Base-by-base conservation (phyloP, 2,797 vertebrate species). In the Scleropages formosus region DNA sequence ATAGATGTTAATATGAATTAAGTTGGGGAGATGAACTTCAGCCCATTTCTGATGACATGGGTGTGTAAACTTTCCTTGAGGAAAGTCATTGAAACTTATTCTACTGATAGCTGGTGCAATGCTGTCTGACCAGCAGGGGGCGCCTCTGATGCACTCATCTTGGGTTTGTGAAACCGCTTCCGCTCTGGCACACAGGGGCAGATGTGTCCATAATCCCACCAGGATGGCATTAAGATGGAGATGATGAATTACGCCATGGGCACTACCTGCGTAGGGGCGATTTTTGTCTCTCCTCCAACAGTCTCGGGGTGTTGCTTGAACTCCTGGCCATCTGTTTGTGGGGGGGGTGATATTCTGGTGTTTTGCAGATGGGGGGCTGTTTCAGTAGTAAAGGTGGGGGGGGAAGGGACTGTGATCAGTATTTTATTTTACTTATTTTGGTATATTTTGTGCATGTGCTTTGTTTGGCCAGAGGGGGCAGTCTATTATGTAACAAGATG, bases 401-500 rank as follows among this genome's bases (percentile, higher is more conserved):
- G 58, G 53, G 13, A 12, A n/a, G 31, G n/a, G n/a, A 39, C 31
- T 2, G 31, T 2, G 31, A 31, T 39, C 31, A 39, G 31, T 39
- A 31, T 39, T 39, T 39, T 2, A 39, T 2, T 39, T n/a, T n/a
- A 67, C 39, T 22, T 67, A 6, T 7, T 51, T 20, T 46, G 67
- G 65, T 67, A 46, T 65, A 67, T 70, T 20, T 64, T 31, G 4
- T n/a, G 59, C 4, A 12, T 64, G 26, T 60, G 44, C 31, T 39
- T 60, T 24, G 10, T 72, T 72, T 72, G 70, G n/a, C 70, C 53
- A 46, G 56, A 72, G 70, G 56, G 53, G 56, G 31, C 70, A 60
- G 56, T 72, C 24, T 72, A 39, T 72, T 72, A 58, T 44, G 27
- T 60, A 59, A 60, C 53, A 6, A 26, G 56, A 72, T 60, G 70